Conservation (phyloP, 2,888 invertebrate genomes). For the Rotaria macrura region DNA sequence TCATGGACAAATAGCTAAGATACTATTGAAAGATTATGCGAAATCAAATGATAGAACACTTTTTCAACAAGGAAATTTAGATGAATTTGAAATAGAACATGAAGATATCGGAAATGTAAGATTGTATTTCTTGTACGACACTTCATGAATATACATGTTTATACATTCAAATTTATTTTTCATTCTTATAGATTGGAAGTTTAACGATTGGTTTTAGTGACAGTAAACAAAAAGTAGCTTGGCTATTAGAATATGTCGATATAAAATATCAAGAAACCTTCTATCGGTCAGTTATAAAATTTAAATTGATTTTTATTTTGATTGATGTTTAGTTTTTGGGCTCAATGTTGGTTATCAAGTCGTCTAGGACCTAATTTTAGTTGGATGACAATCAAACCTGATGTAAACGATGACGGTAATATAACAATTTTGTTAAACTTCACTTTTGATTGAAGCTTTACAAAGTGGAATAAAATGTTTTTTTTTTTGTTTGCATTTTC, state of each 20-base stretch:
- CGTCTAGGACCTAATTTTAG: not conserved
- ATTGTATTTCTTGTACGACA: not conserved
- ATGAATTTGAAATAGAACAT: not conserved
- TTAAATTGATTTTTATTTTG: no score
- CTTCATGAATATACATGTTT: not conserved
- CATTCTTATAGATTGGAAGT: not conserved
- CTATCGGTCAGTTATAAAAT: not conserved
- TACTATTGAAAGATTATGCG: not conserved
- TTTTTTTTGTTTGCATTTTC: not conserved
- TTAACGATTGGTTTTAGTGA: not conserved
- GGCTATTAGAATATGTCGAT: not conserved
- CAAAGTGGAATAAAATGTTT: not conserved
- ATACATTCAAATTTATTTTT: not conserved
- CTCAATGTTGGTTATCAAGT: not conserved
- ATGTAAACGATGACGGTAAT: not conserved
- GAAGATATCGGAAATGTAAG: not conserved
- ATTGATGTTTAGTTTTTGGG: not conserved
- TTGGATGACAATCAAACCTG: not conserved
- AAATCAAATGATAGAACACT: not conserved
- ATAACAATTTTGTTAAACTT: not conserved
- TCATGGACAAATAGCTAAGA: not conserved
- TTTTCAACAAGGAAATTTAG: slow-evolving; percentile 12
- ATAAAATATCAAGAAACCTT: not conserved
- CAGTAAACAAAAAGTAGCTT: not conserved
- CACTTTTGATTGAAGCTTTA: not conserved